Evolutionary conservation across 2,113 vertebrate genomes (phyloP).

Genomic region (Cyanocitta stelleri): DNA sequence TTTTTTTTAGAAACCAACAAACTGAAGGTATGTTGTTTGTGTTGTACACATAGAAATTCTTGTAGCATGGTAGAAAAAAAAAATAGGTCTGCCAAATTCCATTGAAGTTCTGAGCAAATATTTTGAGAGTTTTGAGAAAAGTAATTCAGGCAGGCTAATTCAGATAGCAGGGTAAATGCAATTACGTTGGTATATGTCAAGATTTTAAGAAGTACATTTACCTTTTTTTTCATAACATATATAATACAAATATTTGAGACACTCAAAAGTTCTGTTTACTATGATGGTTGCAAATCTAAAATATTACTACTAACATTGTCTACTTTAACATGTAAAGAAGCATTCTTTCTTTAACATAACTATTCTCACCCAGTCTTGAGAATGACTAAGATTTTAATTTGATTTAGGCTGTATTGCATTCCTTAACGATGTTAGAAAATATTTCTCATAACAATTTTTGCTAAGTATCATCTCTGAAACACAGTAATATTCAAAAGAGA

Average conservation of each 20-base stretch:
- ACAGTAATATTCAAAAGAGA: not conserved
- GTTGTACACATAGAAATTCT: not conserved
- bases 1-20: not conserved
- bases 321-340: not conserved
- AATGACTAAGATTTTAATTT: not conserved
- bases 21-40: not conserved
- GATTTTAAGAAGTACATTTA: not conserved
- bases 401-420: not conserved
- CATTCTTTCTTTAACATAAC: not conserved
- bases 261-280: not conserved
- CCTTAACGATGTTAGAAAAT: not conserved
- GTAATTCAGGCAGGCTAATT: not conserved
- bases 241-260: not conserved
- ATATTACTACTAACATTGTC: not conserved
- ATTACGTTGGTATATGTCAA: not conserved
- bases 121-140: not conserved
- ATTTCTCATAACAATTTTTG: not conserved
- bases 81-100: not conserved
- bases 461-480: not conserved
- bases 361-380: not conserved
- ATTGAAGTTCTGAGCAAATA: not conserved
- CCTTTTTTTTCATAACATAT: not conserved
- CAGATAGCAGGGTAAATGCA: not conserved
- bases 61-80: not conserved
- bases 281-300: not conserved